phyloP scores from a whole-genome alignment of 2,797 vertebrate species.

The Hemitrygon akajei region DNA sequence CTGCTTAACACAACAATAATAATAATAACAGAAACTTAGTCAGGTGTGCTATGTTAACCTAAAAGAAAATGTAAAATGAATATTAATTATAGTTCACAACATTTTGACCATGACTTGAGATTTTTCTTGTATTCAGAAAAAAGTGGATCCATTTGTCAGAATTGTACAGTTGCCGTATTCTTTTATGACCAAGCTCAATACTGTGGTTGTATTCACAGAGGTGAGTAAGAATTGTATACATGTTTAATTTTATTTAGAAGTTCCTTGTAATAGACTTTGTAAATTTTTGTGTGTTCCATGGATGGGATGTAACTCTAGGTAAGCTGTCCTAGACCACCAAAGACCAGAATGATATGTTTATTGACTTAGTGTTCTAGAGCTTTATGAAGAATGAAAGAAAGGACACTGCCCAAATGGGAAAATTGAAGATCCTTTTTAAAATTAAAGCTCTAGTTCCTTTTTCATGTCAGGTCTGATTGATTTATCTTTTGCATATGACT shows the following conservation, averaged over 20 bases:
- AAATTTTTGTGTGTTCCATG: not conserved
- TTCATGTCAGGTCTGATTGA: not conserved
- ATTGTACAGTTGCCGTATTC: constrained; percentile 66
- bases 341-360: no score
- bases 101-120: not conserved
- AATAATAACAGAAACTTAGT: not conserved
- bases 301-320: not conserved
- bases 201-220: constrained; percentile 80
- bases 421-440: not conserved
- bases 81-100: not conserved
- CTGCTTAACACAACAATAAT: not conserved
- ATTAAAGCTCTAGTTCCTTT: no score
- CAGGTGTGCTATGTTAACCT: not conserved
- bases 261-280: constrained; percentile 36
- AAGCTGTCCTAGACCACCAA: not conserved
- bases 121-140: constrained; percentile 62
- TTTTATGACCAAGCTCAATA: constrained; percentile 64
- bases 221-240: constrained; percentile 53
- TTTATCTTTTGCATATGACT: not conserved
- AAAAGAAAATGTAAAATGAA: not conserved
- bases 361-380: not conserved
- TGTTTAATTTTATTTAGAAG: not conserved
- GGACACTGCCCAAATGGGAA: not conserved
- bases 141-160: constrained; percentile 71
- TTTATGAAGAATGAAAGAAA: not conserved